These are phyloP conservation scores for Rhinopomastus cyanomelas DNA, from an alignment of 2,113 vertebrate species.

Conservation along the genomic window DNA sequence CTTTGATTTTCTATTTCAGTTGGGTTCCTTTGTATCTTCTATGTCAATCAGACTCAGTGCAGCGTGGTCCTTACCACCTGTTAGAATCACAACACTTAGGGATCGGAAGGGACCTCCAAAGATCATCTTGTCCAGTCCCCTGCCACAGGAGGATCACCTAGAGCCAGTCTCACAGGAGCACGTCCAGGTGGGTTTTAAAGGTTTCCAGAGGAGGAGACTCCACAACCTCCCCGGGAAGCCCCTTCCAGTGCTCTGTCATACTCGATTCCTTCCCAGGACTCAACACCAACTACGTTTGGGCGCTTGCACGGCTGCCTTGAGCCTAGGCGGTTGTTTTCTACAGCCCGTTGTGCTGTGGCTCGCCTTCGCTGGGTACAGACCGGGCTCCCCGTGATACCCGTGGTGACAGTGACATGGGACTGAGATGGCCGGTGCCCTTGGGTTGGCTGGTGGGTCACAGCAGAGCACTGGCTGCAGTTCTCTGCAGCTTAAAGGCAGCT, in stretches of 20 bases:
- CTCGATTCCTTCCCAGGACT: constrained; percentile 35
- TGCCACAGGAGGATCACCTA: no score
- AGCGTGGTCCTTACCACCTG: not conserved
- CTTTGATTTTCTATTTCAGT: no score
- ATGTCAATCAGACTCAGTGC: not conserved
- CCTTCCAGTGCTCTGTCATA: no score
- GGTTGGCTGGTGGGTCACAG: not conserved
- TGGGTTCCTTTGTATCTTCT: no score
- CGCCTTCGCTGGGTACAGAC: constrained; percentile 45
- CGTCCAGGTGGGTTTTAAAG: no score
- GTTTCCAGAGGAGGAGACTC: no score
- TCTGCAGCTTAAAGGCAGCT: not conserved
- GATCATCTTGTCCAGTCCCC: no score
- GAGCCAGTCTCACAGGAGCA: no score
- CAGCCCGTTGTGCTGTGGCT: constrained; percentile 41
- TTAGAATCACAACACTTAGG: no score
- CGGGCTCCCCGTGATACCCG: constrained; percentile 27
- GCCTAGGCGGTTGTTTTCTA: not conserved
- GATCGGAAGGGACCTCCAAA: no score
- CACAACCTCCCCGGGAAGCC: no score
- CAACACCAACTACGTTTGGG: not conserved
- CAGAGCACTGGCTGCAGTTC: not conserved
- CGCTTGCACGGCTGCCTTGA: not conserved
- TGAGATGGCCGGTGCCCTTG: not conserved
- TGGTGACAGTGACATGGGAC: constrained; percentile 30